phyloP scores from a whole-genome alignment of 2,797 vertebrate genomes.

The Fistularia commersonii region DNA sequence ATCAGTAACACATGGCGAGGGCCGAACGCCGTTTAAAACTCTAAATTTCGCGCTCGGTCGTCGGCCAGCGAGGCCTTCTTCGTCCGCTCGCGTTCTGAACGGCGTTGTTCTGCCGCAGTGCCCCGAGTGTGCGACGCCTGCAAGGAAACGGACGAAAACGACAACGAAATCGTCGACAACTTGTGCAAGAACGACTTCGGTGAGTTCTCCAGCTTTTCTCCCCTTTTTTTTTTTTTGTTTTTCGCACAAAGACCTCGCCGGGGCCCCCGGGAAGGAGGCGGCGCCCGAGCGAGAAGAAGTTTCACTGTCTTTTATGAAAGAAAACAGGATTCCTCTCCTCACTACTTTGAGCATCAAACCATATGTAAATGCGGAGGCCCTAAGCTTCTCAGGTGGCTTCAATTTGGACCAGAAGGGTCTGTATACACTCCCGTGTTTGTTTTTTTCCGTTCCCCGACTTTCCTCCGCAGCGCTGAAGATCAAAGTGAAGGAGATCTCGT shows the following conservation, averaged over 20 bases:
- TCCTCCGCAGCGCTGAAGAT: slow-evolving; percentile 87
- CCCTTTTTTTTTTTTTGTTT: no score
- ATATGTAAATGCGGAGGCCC: background rate
- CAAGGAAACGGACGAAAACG: slow-evolving; percentile 89
- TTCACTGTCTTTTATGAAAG: no score
- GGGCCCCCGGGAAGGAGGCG: no score
- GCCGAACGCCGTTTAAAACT: no score
- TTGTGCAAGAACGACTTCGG: slow-evolving; percentile 98
- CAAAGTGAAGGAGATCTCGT: slow-evolving; percentile 98
- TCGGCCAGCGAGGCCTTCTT: no score
- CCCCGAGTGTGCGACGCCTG: slow-evolving; percentile 95
- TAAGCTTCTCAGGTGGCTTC: slow-evolving; percentile 9
- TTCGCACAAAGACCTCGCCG: no score
- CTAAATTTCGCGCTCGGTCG: no score
- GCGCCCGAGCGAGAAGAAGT: no score
- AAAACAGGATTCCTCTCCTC: background rate
- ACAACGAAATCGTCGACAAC: slow-evolving; percentile 96
- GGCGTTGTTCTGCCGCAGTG: slow-evolving; percentile 66
- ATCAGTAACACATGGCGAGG: no score
- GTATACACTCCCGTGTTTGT: background rate
- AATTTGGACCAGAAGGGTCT: slow-evolving; percentile 6
- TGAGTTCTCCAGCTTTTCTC: slow-evolving; percentile 71
- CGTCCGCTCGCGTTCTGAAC: no score
- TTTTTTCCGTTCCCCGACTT: slow-evolving; percentile 14
- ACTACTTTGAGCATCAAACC: slow-evolving; percentile 4